Percentiles rank a stretch among this genome's conserved stretches.
phyloP scores from a whole-genome alignment of 2,888 invertebrate species.

The Drosophila gaucha region DNA sequence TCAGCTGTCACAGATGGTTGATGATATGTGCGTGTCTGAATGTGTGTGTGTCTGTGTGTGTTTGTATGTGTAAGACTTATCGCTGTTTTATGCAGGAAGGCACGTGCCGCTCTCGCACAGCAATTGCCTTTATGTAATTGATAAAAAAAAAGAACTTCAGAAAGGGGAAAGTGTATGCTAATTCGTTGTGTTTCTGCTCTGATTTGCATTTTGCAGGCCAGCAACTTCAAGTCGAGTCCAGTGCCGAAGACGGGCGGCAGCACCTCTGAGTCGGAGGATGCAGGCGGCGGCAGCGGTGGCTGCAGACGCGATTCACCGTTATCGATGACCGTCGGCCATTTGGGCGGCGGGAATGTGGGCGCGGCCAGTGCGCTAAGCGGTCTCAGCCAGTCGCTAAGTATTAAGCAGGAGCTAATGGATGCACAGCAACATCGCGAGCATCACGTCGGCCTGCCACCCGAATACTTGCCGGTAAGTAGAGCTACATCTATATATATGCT shows the following conservation, averaged over 20 bases:
- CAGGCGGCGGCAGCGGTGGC: constrained; percentile 58
- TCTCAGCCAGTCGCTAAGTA: constrained; percentile 85
- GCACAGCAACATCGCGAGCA: constrained; percentile 83
- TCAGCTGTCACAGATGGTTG: constrained; percentile 22
- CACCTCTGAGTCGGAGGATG: constrained; percentile 86
- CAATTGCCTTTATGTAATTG: neutral
- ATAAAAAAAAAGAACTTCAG: neutral
- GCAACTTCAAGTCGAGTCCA: constrained; percentile 89
- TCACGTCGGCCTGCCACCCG: constrained; percentile 83
- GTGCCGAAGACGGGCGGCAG: constrained; percentile 87
- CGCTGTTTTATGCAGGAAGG: constrained; percentile 22
- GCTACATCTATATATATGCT: neutral
- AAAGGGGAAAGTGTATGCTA: no score
- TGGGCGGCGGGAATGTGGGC: constrained; percentile 80
- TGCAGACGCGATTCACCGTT: constrained; percentile 83
- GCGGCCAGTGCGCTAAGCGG: constrained; percentile 73
- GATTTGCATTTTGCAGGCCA: constrained; percentile 85
- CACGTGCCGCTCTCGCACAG: constrained; percentile 54
- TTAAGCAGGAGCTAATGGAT: constrained; percentile 85
- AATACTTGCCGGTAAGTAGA: constrained; percentile 84
- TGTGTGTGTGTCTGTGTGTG: constrained; percentile 12
- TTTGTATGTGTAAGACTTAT: constrained; percentile 30
- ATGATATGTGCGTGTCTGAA: constrained; percentile 15
- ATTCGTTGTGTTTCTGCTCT: neutral
- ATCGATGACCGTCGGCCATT: constrained; percentile 83